Evolutionary conservation across 2,888 invertebrate genomes (phyloP).

Genomic region (Stomorhina lunata): DNA sequence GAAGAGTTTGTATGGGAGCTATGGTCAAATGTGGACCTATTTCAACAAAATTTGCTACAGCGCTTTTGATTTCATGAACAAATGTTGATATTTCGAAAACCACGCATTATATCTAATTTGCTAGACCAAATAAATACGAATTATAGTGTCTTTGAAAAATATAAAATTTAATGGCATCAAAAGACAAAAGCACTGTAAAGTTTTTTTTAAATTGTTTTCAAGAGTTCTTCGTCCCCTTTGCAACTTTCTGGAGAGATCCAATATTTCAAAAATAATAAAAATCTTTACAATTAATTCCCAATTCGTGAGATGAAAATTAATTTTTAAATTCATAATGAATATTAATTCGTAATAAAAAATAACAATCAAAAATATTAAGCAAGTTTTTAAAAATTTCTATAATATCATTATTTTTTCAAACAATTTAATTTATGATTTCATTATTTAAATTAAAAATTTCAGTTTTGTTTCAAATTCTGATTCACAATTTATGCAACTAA

Average conservation of each 20-base stretch:
- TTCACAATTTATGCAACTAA: constrained; percentile 1
- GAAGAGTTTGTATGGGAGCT: too few relatives aligned
- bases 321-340: not conserved
- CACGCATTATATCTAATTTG: too few relatives aligned
- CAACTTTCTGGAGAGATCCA: not conserved
- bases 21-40: too few relatives aligned
- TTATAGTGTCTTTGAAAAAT: too few relatives aligned
- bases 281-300: not conserved
- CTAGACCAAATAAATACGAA: too few relatives aligned
- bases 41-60: too few relatives aligned
- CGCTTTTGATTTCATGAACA: too few relatives aligned
- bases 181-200: too few relatives aligned
- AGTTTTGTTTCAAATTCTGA: not conserved
- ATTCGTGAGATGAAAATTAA: not conserved
- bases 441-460: constrained; percentile 21
- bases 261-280: not conserved
- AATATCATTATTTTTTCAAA: not conserved
- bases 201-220: not conserved
- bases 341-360: not conserved
- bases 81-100: too few relatives aligned
- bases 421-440: constrained; percentile 10
- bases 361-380: constrained; percentile 17
- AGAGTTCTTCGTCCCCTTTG: not conserved
- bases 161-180: too few relatives aligned
- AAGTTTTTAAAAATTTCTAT: not conserved